Base-by-base conservation (phyloP, 2,113 vertebrate species). In the Zosterops lateralis region DNA sequence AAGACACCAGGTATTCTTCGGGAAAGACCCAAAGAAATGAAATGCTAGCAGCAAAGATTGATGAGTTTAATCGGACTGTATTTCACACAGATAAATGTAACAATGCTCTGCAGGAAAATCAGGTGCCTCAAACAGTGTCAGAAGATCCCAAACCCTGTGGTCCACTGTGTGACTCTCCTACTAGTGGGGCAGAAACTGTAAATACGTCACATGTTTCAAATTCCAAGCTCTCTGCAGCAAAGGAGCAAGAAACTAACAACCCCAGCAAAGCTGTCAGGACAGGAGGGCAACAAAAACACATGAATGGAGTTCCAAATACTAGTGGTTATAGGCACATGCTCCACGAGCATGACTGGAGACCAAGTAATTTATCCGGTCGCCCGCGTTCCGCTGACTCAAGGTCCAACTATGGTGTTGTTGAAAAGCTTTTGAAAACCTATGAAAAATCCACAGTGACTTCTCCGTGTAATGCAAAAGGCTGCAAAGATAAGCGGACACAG, bases 371-470 rank as follows among this genome's bases (percentile, higher is more conserved):
- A 85, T 99, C 98, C 19, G 98, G 98, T 13, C 98, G 99, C 80
- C 99, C 99, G 1, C 98, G 98, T 34, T 99, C 99, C 20, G 98
- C 98, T 82, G 99, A 99, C 51, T 98, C 99, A 68, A 98, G 98
- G 90, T 99, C 99, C 6, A 99, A 99, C 97, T 99, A 99, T 21
- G 98, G 99, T 20, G 99, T 99, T 61, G 98, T 99, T 85, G 99
- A 99, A 96, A 98, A 98, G 96, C 98, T 99, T 95, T 94, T 99
- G 93, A 99, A 98, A 98, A 99, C 98, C 90, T 99, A 99, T 60
- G 98, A 99, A 95, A 98, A 96, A 65, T 97, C 98, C 58, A 18
- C 73, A 9, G 97, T 64, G 40, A 92, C 97, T 95, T 96, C 98
- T 74, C 56, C 92, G 1, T 96, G 96, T 90, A 96, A 89, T 76